Conservation (phyloP, 53 echinoderm and acorn worm species). For the Echinarachnius parma region DNA sequence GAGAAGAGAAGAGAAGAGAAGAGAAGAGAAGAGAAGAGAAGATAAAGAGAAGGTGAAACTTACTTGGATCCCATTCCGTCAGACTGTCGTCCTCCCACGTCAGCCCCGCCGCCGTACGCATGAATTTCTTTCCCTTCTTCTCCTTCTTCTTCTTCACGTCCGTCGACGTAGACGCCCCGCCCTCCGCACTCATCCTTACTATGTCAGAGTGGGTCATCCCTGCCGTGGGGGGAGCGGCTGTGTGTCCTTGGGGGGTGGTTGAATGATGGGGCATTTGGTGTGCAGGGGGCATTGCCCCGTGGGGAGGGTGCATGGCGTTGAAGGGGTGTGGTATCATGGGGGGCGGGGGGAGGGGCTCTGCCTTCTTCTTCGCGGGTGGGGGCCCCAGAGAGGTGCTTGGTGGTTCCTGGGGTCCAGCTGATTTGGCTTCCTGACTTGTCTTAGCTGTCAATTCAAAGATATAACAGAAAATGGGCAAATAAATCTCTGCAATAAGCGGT, state of each 20-base stretch:
- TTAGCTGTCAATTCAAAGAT: neutral
- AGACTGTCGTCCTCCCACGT: slow-evolving; percentile 94
- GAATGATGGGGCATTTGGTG: slow-evolving; percentile 1
- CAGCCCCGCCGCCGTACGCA: slow-evolving; percentile 77
- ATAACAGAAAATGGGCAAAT: neutral
- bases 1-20: neutral
- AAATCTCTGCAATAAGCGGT: neutral
- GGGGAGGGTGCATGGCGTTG: slow-evolving; percentile 10
- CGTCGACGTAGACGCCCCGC: slow-evolving; percentile 14
- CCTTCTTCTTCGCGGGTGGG: neutral
- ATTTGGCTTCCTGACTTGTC: neutral
- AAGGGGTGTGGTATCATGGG: slow-evolving; percentile 18
- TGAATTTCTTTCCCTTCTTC: slow-evolving; percentile 80
- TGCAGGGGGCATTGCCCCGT: neutral
- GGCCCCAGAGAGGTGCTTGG: neutral
- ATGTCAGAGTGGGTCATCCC: no score
- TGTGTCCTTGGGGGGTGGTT: neutral
- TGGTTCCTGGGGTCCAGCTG: neutral
- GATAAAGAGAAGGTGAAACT: slow-evolving; percentile 20
- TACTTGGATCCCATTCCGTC: slow-evolving; percentile 86
- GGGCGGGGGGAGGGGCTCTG: slow-evolving; percentile 18
- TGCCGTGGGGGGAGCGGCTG: slow-evolving; percentile 28
- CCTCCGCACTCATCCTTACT: no score
- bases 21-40: neutral
- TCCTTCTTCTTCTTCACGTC: slow-evolving; percentile 55